A percentile compares a stretch with the other conserved stretches of the same genome.
Conservation (phyloP, 2,797 vertebrate genomes). For the Characodon lateralis region DNA sequence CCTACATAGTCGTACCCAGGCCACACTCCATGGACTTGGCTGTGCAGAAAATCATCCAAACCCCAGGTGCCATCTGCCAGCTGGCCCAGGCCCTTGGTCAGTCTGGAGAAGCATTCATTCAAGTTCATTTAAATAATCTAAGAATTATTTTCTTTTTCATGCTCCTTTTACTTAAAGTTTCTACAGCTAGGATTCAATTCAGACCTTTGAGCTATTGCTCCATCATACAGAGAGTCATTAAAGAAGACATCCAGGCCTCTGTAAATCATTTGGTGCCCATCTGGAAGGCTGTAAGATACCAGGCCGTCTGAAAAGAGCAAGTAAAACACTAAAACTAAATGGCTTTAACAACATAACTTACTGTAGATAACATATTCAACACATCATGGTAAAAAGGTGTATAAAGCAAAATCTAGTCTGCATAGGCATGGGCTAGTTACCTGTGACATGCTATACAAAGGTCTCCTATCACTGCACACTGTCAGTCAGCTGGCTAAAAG, state of each 20-base stretch:
- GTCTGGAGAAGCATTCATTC: slow-evolving; percentile 68
- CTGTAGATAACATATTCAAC: neutral
- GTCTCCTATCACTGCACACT: neutral
- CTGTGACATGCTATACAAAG: neutral
- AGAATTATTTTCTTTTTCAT: neutral
- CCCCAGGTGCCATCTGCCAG: slow-evolving; percentile 93
- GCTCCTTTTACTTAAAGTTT: neutral
- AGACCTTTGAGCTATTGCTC: slow-evolving; percentile 88
- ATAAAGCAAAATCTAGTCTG: neutral
- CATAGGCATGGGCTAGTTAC: neutral
- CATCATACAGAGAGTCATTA: slow-evolving; percentile 95
- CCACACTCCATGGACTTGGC: slow-evolving; percentile 90
- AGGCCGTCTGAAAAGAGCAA: slow-evolving; percentile 85
- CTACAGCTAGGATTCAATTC: neutral
- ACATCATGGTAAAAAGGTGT: neutral
- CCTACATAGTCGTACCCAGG: slow-evolving; percentile 96
- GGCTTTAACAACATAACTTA: neutral
- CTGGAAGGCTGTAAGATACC: slow-evolving; percentile 90
- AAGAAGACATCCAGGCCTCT: slow-evolving; percentile 86
- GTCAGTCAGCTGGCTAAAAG: neutral
- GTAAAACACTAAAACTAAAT: neutral
- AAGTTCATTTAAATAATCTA: neutral
- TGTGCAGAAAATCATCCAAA: slow-evolving; percentile 93
- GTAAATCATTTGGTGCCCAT: slow-evolving; percentile 90
- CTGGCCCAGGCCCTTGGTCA: slow-evolving; percentile 93